Evolutionary conservation across 1,140 invertebrate species (phyloP), one percentile per base, ranked within the genome.

Genomic region (Diabrotica undecimpunctata): DNA sequence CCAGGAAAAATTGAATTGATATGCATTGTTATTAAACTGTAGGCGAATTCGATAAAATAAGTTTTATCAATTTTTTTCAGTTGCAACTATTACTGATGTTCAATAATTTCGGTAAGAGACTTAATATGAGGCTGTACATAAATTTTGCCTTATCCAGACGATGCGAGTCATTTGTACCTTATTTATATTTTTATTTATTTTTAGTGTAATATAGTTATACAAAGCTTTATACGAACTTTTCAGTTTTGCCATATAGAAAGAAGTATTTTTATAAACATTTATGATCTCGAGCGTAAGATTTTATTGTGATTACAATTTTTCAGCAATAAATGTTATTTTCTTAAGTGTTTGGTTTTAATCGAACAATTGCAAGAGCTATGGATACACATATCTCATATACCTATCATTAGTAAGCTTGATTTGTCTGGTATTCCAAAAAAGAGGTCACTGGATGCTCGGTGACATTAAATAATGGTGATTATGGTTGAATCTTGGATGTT

Each of bases 161-260:
- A 37, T 38, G 11, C 25, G 68, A 69, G 73, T 74, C 73, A 74
- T 72, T 67, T 71, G 71, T 74, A 74, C 71, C 71, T 74, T 66
- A 69, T 63, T 57, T 53, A 52, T 63, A 53, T 58, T 64, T 62
- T 66, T 68, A 65, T 66, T 66, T 69, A 70, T 68, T 66, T 62
- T 60, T 70, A 70, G 65, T 68, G 58, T 72, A 72, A 64, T 60
- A 60, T 73, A 67, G 61, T 64, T 64, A 61, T 25, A 25, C 25
- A 25, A 25, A 58, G 59, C 60, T 66, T 62, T 46, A 35, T 52
- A 62, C 39, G 50, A 37, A 61, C 62, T 52, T 14, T n/a, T 65
- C 52, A 50, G 38, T 38, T 37, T 59, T 58, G 61, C 63, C 52
- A 9, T 38, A 13, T n/a, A 53, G 36, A 13, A 61, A 60, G n/a